Percentiles rank a stretch among this genome's conserved stretches.
Conservation (phyloP, 64 coral and sea anemone genomes). For the Platygyra sinensis region DNA sequence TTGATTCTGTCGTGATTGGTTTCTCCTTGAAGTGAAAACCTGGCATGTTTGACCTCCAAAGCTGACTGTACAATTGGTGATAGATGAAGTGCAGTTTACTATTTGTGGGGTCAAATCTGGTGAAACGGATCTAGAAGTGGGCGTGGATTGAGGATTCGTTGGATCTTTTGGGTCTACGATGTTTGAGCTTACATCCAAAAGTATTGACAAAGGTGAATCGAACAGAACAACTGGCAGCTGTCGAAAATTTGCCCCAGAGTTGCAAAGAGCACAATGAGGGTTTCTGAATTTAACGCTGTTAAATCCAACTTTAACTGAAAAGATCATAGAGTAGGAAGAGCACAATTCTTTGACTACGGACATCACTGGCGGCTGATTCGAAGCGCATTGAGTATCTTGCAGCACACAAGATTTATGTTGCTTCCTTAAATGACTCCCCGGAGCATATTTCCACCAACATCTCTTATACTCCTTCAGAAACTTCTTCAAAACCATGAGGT, state of each 20-base stretch:
- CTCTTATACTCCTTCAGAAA: neutral
- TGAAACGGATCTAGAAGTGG: neutral
- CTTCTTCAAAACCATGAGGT: neutral
- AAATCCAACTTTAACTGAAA: neutral
- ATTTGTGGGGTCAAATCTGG: neutral
- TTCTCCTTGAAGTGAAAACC: neutral
- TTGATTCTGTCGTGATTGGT: neutral
- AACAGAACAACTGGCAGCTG: neutral
- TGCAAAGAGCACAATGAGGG: constrained; percentile 33
- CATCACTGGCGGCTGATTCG: neutral
- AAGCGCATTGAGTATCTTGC: neutral
- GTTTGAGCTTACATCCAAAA: constrained; percentile 16
- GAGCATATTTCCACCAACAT: constrained; percentile 20
- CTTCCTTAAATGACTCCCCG: neutral
- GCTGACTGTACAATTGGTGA: neutral
- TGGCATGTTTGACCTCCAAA: neutral
- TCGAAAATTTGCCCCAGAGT: neutral
- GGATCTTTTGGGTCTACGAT: neutral
- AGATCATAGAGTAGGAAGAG: constrained; percentile 14
- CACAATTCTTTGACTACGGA: constrained; percentile 12
- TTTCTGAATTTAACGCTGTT: neutral
- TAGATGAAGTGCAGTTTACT: neutral
- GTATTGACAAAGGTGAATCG: neutral
- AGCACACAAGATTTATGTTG: neutral
- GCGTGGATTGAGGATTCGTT: neutral